These are phyloP conservation scores for Lagria hirta DNA, from an alignment of 2,888 invertebrate species.

Conservation along the genomic window DNA sequence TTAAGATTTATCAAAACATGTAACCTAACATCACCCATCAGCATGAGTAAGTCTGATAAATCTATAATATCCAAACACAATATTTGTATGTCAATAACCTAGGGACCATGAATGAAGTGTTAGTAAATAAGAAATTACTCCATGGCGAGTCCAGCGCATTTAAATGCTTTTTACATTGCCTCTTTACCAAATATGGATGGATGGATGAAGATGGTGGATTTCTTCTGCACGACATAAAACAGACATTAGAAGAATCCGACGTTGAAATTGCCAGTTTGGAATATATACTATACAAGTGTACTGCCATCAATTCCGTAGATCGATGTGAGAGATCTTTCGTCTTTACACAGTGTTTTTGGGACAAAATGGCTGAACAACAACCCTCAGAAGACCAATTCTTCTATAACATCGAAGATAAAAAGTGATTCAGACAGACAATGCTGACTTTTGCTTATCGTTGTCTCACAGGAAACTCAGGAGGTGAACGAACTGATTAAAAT, in stretches of 20 bases:
- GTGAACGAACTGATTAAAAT: constrained; percentile 18
- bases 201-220: constrained; percentile 53
- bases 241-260: constrained; percentile 43
- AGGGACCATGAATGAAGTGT: constrained; percentile 50
- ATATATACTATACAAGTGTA: constrained; percentile 48
- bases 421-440: constrained; percentile 16
- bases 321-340: constrained; percentile 48
- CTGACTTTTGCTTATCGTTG: neutral
- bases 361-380: constrained; percentile 44
- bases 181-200: constrained; percentile 51
- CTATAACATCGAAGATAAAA: constrained; percentile 38
- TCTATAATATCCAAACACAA: neutral
- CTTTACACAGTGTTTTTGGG: constrained; percentile 52
- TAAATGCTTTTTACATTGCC: constrained; percentile 51
- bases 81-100: no score
- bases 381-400: constrained; percentile 42
- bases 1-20: constrained; percentile 46
- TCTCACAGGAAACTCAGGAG: constrained; percentile 13
- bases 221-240: constrained; percentile 47
- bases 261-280: constrained; percentile 44
- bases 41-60: constrained; percentile 42
- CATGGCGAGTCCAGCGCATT: constrained; percentile 41
- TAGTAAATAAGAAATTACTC: constrained; percentile 46
- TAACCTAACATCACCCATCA: constrained; percentile 48
- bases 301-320: constrained; percentile 45